Percentiles rank a stretch among this genome's conserved stretches.
phyloP scores from a whole-genome alignment of 2,888 invertebrate species.

The Trachelus iudaicus region DNA sequence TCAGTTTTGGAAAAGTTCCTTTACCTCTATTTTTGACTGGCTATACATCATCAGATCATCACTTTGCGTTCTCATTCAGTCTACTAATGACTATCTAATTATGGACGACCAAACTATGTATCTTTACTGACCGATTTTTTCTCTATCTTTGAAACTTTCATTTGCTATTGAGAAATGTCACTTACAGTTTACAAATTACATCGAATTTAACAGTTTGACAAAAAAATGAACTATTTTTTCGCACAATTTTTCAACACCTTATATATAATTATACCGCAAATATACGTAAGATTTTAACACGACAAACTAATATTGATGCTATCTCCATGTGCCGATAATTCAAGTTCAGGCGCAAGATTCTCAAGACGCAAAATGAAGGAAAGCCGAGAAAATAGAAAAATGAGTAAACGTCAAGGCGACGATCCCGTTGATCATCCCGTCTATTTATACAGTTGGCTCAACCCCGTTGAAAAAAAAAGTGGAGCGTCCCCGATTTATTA shows the following conservation, averaged over 20 bases:
- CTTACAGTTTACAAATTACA: neutral
- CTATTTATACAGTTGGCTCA: slow-evolving; percentile 31
- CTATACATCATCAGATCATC: neutral
- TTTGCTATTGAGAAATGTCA: neutral
- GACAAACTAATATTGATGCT: neutral
- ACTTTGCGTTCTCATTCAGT: neutral
- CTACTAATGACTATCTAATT: slow-evolving; percentile 19
- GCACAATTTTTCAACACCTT: neutral
- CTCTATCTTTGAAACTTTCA: neutral
- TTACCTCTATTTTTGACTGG: neutral
- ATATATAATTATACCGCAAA: neutral
- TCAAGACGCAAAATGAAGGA: neutral
- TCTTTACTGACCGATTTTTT: slow-evolving; percentile 7
- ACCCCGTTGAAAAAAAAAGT: slow-evolving; percentile 5
- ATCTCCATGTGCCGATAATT: neutral
- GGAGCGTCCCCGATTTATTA: slow-evolving; percentile 19
- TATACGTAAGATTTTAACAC: neutral
- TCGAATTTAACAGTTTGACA: neutral
- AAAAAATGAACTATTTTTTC: neutral
- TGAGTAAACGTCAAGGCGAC: slow-evolving; percentile 19
- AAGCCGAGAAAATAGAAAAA: slow-evolving; percentile 7
- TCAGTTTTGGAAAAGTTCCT: neutral
- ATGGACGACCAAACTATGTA: slow-evolving; percentile 10
- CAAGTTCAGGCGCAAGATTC: neutral
- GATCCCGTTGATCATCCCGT: slow-evolving; percentile 20